Evolutionary conservation across 2,797 vertebrate genomes (phyloP), one percentile per base, ranked within the genome.

Genomic region (Bradypus variegatus): DNA sequence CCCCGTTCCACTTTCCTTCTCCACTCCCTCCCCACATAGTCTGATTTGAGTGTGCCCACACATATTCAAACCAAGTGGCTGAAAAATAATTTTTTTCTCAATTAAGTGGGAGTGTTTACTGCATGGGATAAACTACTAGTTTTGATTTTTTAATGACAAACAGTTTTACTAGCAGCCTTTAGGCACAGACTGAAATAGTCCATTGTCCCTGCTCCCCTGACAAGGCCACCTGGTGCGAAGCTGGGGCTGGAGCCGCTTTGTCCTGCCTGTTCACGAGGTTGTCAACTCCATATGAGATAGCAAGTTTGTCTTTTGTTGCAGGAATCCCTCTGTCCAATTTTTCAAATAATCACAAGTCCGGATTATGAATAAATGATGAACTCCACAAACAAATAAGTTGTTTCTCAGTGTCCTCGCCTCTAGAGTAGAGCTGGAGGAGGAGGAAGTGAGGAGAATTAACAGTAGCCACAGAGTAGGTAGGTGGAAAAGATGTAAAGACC

Each of bases 201-300:
- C 45, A 8, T 18, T 3, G 21, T 18, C 77, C 73, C 12, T 3
- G n/a, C 15, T 19, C 8, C 48, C 64, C 62, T 27, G 29, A 14
- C 13, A 3, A 21, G 1, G 2, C 25, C 6, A 1, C 6, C 8
- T 0, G 1, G 6, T 0, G 15, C 7, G 36, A 41, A 50, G 21
- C 9, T 21, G 55, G 23, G 67, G 21, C 1, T 2, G 33, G 11
- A 6, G 6, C 21, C n/a, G 2, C 13, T 1, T 8, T 73, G 19
- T 0, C 15, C 19, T 2, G 6, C 21, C 36, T 18, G 41, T 50
- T 29, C 16, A 0, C 4, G 50, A 6, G 4, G 1, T 2, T 2
- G 9, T 7, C 11, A 6, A 0, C 13, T 12, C 76, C 67, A 2
- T 4, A 0, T 21, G 11, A 38, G 48, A 58, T 36, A 0, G 1